Percentiles rank a stretch among this genome's conserved stretches.
phyloP scores from a whole-genome alignment of 2,888 invertebrate genomes.

The Synergus umbraculus region DNA sequence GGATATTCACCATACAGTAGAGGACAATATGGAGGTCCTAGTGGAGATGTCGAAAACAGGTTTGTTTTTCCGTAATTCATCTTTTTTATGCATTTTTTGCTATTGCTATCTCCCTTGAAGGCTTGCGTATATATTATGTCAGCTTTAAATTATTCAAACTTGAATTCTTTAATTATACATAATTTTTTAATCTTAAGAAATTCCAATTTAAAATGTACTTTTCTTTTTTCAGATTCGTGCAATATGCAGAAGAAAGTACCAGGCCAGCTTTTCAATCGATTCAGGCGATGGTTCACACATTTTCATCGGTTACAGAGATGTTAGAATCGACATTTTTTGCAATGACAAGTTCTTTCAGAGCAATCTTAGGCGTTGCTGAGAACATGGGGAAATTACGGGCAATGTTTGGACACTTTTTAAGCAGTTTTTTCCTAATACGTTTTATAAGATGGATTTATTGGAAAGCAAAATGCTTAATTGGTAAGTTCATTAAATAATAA shows the following conservation, averaged over 20 bases:
- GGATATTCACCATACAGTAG: constrained; percentile 68
- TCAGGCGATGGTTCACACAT: constrained; percentile 93
- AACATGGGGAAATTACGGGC: constrained; percentile 92
- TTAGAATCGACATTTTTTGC: constrained; percentile 97
- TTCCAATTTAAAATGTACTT: constrained; percentile 19
- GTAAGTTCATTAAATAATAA: constrained; percentile 71
- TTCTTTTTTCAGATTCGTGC: constrained; percentile 83
- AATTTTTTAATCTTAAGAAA: too few relatives aligned
- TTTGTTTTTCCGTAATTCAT: constrained; percentile 61
- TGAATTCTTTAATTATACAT: too few relatives aligned
- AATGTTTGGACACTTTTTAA: constrained; percentile 92
- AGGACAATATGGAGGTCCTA: constrained; percentile 66
- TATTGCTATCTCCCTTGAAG: too few relatives aligned
- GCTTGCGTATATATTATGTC: too few relatives aligned
- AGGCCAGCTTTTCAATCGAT: constrained; percentile 96
- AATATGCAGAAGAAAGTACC: constrained; percentile 94
- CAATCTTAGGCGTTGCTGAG: constrained; percentile 96
- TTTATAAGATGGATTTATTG: constrained; percentile 89
- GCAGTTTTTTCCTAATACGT: constrained; percentile 90
- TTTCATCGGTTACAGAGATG: constrained; percentile 97
- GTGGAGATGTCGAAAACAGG: constrained; percentile 83
- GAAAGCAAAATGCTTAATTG: constrained; percentile 85
- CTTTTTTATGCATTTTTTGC: not conserved
- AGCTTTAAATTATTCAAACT: too few relatives aligned
- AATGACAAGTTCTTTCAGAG: constrained; percentile 95